Evolutionary conservation across 64 coral and sea anemone genomes (phyloP), one percentile per base, ranked within the genome.

Genomic region (Hydrozoanthus tunicans): DNA sequence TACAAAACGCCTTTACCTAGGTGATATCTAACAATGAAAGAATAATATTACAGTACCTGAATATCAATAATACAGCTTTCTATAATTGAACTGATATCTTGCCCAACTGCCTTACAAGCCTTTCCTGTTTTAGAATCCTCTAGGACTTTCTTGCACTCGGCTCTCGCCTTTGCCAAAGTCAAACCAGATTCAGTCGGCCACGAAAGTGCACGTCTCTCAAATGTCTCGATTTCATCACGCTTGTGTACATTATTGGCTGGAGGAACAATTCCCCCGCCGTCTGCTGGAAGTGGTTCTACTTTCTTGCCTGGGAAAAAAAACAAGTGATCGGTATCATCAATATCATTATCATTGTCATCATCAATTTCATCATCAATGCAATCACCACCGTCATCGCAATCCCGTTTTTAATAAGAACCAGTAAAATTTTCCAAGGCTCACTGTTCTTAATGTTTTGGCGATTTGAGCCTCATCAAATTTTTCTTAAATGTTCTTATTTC

Each of bases 1-100:
- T 43, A 20, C 32, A 1, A 43, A 43, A 43, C 0, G 32, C 32
- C 32, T 43, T 1, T 43, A 43, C 32, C 32, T 43, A 43, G 32
- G 32, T 43, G 32, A 43, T 43, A 17, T 70, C 6, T 6, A 10
- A 71, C 27, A 25, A 71, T 43, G 32, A 43, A 43, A 43, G 0
- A 43, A 43, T 43, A 43, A 43, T 43, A 43, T 43, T 43, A 43
- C 32, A 43, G 17, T 79, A 79, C 77, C 77, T 79, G 77, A 15
- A 79, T 52, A 79, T 79, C 77, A 23, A 79, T 3, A 13, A 79
- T 20, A 9, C 77, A 79, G 56, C 77, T 23, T 0, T 79, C 77
- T 20, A 13, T 24, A 56, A 79, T 79, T 10, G 6, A 7, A 20
- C n/a, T 79, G 24, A 79, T 79, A 58, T 79, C 53, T 58, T 79